phyloP scores from a whole-genome alignment of 1,140 invertebrate species.

The Daktulosphaira vitifoliae region DNA sequence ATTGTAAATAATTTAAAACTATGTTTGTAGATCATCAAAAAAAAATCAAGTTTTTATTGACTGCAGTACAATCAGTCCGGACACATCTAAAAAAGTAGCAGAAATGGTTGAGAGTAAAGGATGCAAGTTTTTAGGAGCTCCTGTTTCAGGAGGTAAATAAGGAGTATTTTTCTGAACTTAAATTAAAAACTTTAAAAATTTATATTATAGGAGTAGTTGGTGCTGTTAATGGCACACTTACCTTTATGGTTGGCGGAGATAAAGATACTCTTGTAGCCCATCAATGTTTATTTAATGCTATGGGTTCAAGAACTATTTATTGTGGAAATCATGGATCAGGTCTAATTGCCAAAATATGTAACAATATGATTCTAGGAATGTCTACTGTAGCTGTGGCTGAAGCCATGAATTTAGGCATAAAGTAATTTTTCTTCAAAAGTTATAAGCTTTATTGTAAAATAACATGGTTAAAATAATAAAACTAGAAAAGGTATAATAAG shows the following conservation, averaged over 20 bases:
- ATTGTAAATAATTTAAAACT: background rate
- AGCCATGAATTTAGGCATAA: slow-evolving; percentile 83
- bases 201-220: slow-evolving; percentile 65
- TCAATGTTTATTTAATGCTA: slow-evolving; percentile 53
- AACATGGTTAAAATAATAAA: too few species aligned
- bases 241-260: slow-evolving; percentile 92
- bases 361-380: slow-evolving; percentile 91
- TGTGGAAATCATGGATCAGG: slow-evolving; percentile 86
- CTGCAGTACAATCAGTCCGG: slow-evolving; percentile 90
- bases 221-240: slow-evolving; percentile 80
- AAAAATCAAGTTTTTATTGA: slow-evolving; percentile 60
- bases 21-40: slow-evolving; percentile 1
- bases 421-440: too few species aligned
- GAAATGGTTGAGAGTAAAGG: slow-evolving; percentile 54
- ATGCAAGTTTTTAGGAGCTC: slow-evolving; percentile 82
- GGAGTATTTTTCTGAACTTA: too few species aligned
- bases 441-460: too few species aligned
- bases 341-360: slow-evolving; percentile 93
- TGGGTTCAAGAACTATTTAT: slow-evolving; percentile 87
- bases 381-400: slow-evolving; percentile 85
- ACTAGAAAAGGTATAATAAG: background rate
- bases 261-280: slow-evolving; percentile 57
- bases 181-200: background rate
- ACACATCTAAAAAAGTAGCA: slow-evolving; percentile 66
- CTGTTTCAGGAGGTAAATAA: slow-evolving; percentile 95